Conservation (phyloP, 2,113 vertebrate species). For the Piaya cayana region DNA sequence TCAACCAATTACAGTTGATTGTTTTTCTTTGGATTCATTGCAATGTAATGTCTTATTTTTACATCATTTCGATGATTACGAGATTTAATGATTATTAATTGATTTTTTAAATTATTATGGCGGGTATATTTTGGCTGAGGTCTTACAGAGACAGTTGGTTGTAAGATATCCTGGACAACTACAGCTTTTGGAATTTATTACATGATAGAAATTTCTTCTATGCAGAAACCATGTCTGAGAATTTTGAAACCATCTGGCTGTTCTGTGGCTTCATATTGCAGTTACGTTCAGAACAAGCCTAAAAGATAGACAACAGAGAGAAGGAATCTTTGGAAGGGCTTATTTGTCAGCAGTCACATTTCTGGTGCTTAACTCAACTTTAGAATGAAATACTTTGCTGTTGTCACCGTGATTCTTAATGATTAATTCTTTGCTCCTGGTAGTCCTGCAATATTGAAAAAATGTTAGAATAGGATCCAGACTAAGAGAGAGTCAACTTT, state of each 20-base stretch:
- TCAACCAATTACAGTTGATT: neutral
- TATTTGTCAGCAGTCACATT: slow-evolving; percentile 20
- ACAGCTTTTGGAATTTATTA: neutral
- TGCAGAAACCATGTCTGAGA: neutral
- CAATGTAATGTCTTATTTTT: neutral
- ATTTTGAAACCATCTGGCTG: slow-evolving; percentile 12
- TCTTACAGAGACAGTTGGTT: neutral
- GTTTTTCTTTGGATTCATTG: neutral
- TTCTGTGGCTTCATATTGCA: neutral
- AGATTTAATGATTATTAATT: neutral
- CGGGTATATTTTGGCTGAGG: fast-evolving
- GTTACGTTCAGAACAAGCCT: neutral
- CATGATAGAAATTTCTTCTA: neutral
- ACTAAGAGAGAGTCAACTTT: neutral
- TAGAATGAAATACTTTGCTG: neutral
- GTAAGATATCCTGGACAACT: neutral
- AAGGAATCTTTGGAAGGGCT: neutral
- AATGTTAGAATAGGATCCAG: slow-evolving; percentile 8
- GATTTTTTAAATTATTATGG: too few relatives aligned
- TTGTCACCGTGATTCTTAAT: slow-evolving; percentile 19
- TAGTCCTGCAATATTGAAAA: slow-evolving; percentile 30
- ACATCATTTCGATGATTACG: neutral
- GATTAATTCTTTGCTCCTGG: slow-evolving; percentile 41
- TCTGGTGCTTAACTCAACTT: slow-evolving; percentile 11
- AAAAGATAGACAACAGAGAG: slow-evolving; percentile 5